phyloP scores from a whole-genome alignment of 2,113 vertebrate genomes.

The Chloebia gouldiae region DNA sequence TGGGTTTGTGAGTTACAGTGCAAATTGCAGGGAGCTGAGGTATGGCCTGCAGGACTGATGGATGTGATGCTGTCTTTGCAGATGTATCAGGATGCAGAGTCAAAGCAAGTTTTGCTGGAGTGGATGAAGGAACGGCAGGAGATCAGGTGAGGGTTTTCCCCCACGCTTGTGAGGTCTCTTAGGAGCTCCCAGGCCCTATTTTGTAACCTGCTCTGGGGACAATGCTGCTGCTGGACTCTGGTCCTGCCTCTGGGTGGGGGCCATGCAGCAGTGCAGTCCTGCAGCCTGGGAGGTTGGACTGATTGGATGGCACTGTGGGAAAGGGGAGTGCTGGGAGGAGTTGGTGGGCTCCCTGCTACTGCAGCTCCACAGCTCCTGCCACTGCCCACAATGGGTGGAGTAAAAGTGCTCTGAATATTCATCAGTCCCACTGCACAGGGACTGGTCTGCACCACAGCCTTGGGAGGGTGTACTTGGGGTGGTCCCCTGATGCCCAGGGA shows the following conservation, averaged over 20 bases:
- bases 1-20: background rate
- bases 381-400: background rate
- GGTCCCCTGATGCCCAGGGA: background rate
- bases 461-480: background rate
- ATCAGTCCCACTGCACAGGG: background rate
- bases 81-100: slow-evolving; percentile 80
- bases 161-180: background rate
- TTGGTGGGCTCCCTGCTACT: background rate
- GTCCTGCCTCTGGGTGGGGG: background rate
- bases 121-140: slow-evolving; percentile 84
- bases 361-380: background rate
- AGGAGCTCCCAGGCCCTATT: background rate
- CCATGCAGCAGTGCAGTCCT: background rate
- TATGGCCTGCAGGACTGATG: background rate
- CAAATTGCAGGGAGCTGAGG: background rate
- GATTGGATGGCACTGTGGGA: background rate
- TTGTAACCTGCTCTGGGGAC: background rate
- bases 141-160: slow-evolving; percentile 61
- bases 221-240: background rate
- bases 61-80: background rate
- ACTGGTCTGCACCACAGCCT: background rate
- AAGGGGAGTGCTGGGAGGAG: background rate
- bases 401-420: background rate
- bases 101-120: slow-evolving; percentile 74
- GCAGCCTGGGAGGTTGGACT: background rate